phyloP scores from a whole-genome alignment of 2,797 vertebrate genomes.

The Amblyraja radiata region DNA sequence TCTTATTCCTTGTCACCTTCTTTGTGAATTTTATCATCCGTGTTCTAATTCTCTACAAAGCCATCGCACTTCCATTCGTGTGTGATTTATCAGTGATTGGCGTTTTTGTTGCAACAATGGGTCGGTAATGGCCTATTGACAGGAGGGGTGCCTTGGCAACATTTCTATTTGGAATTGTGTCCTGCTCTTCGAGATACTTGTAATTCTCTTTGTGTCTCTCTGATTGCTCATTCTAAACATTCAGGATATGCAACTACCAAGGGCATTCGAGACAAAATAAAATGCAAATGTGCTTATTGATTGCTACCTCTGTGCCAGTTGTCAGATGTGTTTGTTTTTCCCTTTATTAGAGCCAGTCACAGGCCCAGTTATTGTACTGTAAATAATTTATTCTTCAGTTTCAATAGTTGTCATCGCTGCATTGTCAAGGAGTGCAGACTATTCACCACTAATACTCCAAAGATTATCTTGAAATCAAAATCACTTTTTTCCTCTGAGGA shows the following conservation, averaged over 20 bases:
- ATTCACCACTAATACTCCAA: background rate
- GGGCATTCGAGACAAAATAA: conserved; percentile 8
- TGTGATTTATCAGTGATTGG: background rate
- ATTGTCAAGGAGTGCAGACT: background rate
- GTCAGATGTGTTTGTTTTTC: background rate
- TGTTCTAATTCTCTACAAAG: background rate
- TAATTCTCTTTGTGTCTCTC: conserved; percentile 19
- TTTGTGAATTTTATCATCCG: background rate
- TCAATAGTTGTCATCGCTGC: background rate
- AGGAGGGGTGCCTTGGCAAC: background rate
- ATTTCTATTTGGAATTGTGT: background rate
- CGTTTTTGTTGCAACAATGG: too few species aligned
- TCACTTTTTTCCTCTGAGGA: background rate
- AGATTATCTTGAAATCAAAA: background rate
- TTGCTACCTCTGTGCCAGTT: background rate
- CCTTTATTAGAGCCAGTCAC: background rate
- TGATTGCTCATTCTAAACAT: background rate
- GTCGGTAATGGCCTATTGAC: background rate
- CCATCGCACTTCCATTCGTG: background rate
- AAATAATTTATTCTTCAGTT: background rate
- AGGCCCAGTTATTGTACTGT: background rate
- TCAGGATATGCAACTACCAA: background rate
- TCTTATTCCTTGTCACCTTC: background rate
- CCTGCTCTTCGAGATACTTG: background rate
- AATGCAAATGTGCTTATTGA: background rate